Evolutionary conservation across 2,888 invertebrate species (phyloP).

Genomic region (Orthosia cruda): DNA sequence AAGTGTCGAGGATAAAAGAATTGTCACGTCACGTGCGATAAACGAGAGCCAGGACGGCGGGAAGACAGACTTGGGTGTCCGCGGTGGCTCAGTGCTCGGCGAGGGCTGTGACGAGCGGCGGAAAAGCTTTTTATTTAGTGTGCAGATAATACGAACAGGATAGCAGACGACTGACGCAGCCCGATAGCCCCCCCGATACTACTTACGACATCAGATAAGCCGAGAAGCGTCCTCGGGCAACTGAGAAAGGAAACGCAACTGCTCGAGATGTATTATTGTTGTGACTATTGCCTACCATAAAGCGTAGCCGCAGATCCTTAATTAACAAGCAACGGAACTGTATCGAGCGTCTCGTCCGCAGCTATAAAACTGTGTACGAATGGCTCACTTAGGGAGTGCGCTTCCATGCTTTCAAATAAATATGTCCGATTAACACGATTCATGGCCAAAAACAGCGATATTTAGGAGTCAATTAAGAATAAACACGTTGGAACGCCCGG

Average conservation of each 20-base stretch:
- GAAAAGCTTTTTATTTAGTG: slow-evolving; percentile 83
- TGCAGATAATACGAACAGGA: slow-evolving; percentile 79
- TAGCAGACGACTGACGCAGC: slow-evolving; percentile 80
- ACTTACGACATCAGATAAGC: slow-evolving; percentile 87
- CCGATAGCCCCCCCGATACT: slow-evolving; percentile 80
- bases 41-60: slow-evolving; percentile 76
- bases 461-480: slow-evolving; percentile 89
- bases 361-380: slow-evolving; percentile 73
- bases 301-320: slow-evolving; percentile 81
- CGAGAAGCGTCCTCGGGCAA: slow-evolving; percentile 74
- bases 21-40: slow-evolving; percentile 87
- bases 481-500: slow-evolving; percentile 85
- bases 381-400: slow-evolving; percentile 78
- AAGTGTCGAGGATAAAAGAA: slow-evolving; percentile 86
- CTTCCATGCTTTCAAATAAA: slow-evolving; percentile 83
- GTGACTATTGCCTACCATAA: slow-evolving; percentile 85
- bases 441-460: slow-evolving; percentile 87
- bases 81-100: slow-evolving; percentile 64
- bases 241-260: slow-evolving; percentile 82
- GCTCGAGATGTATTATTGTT: slow-evolving; percentile 84
- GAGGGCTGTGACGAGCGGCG: slow-evolving; percentile 72
- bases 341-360: slow-evolving; percentile 70
- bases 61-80: slow-evolving; percentile 76
- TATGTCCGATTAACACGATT: slow-evolving; percentile 87
- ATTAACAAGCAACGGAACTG: slow-evolving; percentile 85